A percentile compares a stretch with the other conserved stretches of the same genome.
Conservation (phyloP, 2,113 vertebrate species). For the Ciconia boyciana region DNA sequence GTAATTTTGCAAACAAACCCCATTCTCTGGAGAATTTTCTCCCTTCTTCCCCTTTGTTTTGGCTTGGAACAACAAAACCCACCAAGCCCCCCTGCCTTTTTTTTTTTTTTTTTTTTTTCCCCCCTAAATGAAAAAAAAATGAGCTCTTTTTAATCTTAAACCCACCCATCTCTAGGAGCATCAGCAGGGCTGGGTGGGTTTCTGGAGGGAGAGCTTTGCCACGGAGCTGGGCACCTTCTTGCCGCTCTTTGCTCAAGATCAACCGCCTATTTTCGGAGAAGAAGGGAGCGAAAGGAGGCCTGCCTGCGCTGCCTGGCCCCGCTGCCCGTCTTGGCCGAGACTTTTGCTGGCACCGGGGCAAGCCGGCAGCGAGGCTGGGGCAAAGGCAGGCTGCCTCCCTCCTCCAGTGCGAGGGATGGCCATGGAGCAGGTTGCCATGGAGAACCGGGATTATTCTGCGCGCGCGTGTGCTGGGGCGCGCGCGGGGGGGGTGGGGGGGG, state of each 20-base stretch:
- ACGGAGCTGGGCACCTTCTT: accelerated
- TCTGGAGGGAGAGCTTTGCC: neutral
- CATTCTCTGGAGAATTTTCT: neutral
- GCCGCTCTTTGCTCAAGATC: accelerated
- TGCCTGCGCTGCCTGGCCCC: accelerated
- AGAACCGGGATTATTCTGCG: constrained; percentile 21
- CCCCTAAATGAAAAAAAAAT: too few relatives aligned
- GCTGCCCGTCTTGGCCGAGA: accelerated
- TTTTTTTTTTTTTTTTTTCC: neutral
- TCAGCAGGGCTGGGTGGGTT: neutral
- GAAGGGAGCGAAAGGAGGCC: accelerated
- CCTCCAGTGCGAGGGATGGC: neutral
- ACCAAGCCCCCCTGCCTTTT: accelerated
- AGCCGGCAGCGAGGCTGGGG: neutral
- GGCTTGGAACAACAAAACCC: neutral
- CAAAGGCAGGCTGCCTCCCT: neutral
- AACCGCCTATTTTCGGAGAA: neutral
- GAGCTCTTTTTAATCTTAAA: neutral
- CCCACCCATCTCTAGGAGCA: neutral
- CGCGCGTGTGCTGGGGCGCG: neutral
- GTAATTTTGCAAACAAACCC: neutral
- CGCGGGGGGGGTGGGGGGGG: neutral
- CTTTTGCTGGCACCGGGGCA: neutral
- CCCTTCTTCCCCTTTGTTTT: neutral
- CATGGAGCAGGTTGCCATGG: constrained; percentile 48